Evolutionary conservation across 2,113 vertebrate species (phyloP), one percentile per base, ranked within the genome.

Genomic region (Myiozetetes cayanensis): DNA sequence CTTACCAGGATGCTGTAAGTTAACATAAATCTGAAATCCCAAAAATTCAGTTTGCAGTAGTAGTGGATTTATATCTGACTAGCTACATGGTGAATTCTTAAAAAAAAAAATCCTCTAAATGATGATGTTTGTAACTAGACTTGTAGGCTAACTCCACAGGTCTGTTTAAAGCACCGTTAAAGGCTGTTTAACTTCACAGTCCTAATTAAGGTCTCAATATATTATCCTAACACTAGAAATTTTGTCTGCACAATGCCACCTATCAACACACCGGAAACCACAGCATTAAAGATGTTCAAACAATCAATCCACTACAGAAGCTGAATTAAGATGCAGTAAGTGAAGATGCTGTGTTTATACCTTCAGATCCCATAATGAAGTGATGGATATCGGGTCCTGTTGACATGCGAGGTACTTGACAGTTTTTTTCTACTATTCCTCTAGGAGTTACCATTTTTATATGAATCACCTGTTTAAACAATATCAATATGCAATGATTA

Each of bases 341-440:
- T 53, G 65, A 81, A 91, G 75, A 75, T 88, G 61, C 12, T 95
- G 71, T 75, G 62, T 77, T 96, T 93, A 90, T 98, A 99, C 99
- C 99, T 99, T 99, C 99, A 85, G 99, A 99, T 97, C 99, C 99
- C 98, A 99, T 97, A 97, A 99, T 99, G 98, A 99, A 99, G 98
- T 99, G 99, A 98, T 99, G 98, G 91, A 99, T 98, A 94, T 99
- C 99, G 8, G 99, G 99, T 89, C 99, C 99, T 3, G 98, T 99
- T 96, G 99, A 99, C 99, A 99, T 99, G 88, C 99, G 98, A 62
- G 99, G 99, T 93, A 98, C 99, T 98, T 99, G 99, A 97, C 98
- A 99, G 97, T 98, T 99, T 98, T 99, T 99, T 97, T 99, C 99
- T 93, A 99, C 98, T 96, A 99, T 97, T 74, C 99, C 99, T 98